Evolutionary conservation across 2,888 invertebrate species (phyloP), one percentile per base, ranked within the genome.

Genomic region (Lutraria lutraria): DNA sequence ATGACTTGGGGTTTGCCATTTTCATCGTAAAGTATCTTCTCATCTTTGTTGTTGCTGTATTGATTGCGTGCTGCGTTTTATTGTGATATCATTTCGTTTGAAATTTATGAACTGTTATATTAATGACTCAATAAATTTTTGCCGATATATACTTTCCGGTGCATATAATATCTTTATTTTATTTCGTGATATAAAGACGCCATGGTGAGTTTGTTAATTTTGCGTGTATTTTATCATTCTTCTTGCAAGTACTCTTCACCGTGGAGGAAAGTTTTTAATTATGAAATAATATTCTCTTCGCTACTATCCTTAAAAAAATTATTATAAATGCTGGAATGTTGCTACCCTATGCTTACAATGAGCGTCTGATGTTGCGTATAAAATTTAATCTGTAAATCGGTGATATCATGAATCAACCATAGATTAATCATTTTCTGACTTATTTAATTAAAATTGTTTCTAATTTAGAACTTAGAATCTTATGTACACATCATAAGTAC

Each of bases 21-120:
- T n/a, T 68, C n/a, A 25, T 68, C 63, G 25, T 68, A 68, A 68
- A 68, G 25, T 0, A 12, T 13, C 25, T 25, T 13, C 25, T n/a
- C 25, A 25, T 68, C 63, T 68, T 68, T 68, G 63, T 68, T 68
- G 63, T 68, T 25, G n/a, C 25, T 15, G 25, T 25, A 10, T 25
- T 68, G 63, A 68, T 68, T 21, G 63, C 63, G n/a, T 25, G 25
- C 63, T 25, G 63, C 4, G 63, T 76, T 76, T 76, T 76, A 76
- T 76, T 76, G 34, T 34, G 21, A 76, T 76, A 76, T 76, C 76
- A 76, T 76, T 76, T 76, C 31, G 76, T 76, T 76, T 76, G 76
- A 76, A 76, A 76, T 76, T 76, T 76, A 76, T 76, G 29, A 76
- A 34, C 31, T 76, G 76, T 76, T 29, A 76, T 76, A 34, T 76